A percentile compares a stretch with the other conserved stretches of the same genome.
Conservation (phyloP, 2,113 vertebrate genomes). For the Sapayoa aenigma region DNA sequence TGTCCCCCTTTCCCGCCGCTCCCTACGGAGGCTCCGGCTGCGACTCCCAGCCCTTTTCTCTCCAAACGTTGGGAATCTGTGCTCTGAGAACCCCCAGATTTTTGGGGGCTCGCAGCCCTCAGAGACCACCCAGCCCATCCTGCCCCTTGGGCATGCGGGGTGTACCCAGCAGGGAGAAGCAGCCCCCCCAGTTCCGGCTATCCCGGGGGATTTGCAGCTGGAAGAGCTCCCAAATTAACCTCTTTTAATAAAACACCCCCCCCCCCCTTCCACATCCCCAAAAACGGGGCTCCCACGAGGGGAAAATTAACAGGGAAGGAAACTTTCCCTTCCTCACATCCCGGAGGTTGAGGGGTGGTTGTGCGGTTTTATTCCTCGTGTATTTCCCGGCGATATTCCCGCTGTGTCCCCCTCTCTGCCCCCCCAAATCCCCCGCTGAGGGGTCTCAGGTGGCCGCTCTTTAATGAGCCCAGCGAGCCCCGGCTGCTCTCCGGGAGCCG, state of each 20-base stretch:
- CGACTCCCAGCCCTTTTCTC: not conserved
- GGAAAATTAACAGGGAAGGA: not conserved
- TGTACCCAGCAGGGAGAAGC: not conserved
- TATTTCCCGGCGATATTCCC: fast-evolving
- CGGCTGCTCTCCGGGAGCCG: not conserved
- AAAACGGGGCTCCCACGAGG: not conserved
- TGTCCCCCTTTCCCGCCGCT: not conserved
- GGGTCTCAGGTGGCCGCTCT: not conserved
- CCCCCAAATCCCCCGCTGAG: not conserved
- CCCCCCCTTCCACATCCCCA: not conserved
- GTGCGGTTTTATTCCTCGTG: fast-evolving
- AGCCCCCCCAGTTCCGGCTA: not conserved
- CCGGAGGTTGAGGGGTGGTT: fast-evolving
- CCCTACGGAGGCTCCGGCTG: not conserved
- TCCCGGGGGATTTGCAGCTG: not conserved
- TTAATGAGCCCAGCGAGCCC: not conserved
- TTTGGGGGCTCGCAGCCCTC: fast-evolving
- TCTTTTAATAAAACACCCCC: not conserved
- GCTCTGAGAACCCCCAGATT: not conserved
- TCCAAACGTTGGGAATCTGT: too few species aligned
- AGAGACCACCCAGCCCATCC: not conserved
- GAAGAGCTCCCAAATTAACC: not conserved
- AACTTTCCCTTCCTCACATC: not conserved
- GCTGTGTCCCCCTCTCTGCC: fast-evolving
- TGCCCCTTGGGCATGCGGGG: not conserved